These are phyloP conservation scores for Calcarius lapponicus DNA, from an alignment of 2,797 vertebrate genomes.

Conservation along the genomic window DNA sequence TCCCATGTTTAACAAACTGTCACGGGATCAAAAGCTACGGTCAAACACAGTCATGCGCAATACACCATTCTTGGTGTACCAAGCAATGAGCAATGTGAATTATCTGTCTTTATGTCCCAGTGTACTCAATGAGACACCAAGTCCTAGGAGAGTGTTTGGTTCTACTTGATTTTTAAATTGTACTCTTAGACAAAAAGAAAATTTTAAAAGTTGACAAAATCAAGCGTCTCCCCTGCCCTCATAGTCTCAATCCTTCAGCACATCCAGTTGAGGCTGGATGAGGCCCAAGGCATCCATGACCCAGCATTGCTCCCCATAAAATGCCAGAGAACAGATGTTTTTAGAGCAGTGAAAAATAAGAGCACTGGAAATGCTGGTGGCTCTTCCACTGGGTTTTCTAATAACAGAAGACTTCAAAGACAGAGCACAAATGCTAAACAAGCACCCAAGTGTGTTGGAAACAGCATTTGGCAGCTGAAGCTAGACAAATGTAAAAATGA, in stretches of 20 bases:
- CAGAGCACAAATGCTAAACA: neutral
- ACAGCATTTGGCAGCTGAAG: neutral
- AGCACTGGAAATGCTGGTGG: neutral
- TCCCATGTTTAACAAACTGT: neutral
- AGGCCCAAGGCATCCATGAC: neutral
- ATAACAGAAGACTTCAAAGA: neutral
- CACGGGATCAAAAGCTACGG: neutral
- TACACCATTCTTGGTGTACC: neutral
- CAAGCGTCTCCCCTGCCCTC: neutral
- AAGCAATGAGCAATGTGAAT: neutral
- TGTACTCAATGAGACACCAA: neutral
- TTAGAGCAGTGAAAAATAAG: neutral
- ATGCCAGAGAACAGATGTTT: accelerated
- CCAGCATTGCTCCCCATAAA: accelerated
- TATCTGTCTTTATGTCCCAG: neutral
- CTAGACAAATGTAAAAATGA: neutral
- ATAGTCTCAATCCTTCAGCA: neutral
- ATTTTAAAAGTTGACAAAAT: neutral
- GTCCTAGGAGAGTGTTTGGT: accelerated
- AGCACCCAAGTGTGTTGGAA: neutral
- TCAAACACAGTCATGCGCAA: neutral
- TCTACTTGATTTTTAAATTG: neutral
- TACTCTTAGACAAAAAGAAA: neutral
- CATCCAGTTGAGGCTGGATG: neutral
- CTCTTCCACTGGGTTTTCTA: neutral